phyloP scores from a whole-genome alignment of 2,113 vertebrate genomes.

The Hippocampus barbouri region DNA sequence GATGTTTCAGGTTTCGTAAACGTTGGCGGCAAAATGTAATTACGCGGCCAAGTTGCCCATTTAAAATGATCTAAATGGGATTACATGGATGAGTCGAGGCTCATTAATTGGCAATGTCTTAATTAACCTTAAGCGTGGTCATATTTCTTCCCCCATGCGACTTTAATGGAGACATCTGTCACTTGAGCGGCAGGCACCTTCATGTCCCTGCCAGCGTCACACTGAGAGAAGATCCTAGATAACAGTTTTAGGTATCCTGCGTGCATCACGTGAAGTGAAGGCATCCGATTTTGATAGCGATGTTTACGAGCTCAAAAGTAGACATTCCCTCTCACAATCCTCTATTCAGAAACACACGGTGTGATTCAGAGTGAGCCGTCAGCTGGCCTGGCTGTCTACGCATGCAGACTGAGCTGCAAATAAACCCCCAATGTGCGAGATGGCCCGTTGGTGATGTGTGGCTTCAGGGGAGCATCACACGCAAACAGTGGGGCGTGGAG shows the following conservation, averaged over 20 bases:
- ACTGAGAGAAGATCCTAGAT: slow-evolving; percentile 12
- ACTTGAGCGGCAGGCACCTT: slow-evolving; percentile 45
- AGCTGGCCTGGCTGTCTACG: slow-evolving; percentile 19
- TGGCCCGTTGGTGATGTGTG: neutral
- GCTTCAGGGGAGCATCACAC: neutral
- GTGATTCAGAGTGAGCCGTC: slow-evolving; percentile 49
- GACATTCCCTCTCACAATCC: slow-evolving; percentile 19
- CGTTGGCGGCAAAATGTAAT: slow-evolving; percentile 25
- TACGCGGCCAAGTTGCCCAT: slow-evolving; percentile 33
- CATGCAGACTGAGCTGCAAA: slow-evolving; percentile 33
- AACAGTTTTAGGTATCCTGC: slow-evolving; percentile 16
- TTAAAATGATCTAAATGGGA: slow-evolving; percentile 52
- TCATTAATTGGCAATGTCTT: slow-evolving; percentile 61
- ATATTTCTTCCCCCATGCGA: slow-evolving; percentile 56
- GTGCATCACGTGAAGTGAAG: neutral
- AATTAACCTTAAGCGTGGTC: slow-evolving; percentile 57
- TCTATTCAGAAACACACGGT: slow-evolving; percentile 18
- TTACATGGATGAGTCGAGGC: slow-evolving; percentile 46
- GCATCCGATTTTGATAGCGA: slow-evolving; percentile 19
- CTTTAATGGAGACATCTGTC: slow-evolving; percentile 62
- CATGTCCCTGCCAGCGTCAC: slow-evolving; percentile 22
- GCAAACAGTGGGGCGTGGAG: neutral
- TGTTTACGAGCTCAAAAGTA: slow-evolving; percentile 29
- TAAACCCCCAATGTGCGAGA: slow-evolving; percentile 1
- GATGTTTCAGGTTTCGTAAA: neutral